Evolutionary conservation across 2,797 vertebrate species (phyloP).

Genomic region (Lophotriccus pileatus): DNA sequence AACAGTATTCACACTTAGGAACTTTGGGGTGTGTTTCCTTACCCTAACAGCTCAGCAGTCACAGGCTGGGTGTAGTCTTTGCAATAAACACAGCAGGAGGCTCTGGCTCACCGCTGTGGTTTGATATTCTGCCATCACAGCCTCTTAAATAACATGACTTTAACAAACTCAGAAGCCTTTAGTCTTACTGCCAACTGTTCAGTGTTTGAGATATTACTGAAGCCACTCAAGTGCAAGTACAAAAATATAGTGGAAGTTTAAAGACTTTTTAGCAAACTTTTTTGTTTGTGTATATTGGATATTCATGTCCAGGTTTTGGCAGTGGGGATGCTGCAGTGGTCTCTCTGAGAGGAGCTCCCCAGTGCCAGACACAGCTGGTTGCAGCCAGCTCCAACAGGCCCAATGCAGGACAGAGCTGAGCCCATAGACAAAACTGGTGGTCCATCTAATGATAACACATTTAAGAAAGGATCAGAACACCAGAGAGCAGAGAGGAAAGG

Average conservation of each 20-base stretch:
- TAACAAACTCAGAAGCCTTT: neutral
- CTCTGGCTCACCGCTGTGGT: neutral
- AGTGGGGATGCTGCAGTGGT: neutral
- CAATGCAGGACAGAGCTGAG: neutral
- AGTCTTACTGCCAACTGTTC: neutral
- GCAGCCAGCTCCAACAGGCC: neutral
- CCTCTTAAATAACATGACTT: neutral
- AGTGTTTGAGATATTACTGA: neutral
- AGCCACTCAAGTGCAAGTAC: neutral
- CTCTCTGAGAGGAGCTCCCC: neutral
- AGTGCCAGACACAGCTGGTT: neutral
- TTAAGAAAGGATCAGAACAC: neutral
- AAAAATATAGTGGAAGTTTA: neutral
- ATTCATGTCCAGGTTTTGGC: neutral
- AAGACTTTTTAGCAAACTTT: neutral
- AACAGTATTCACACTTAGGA: rapidly evolving
- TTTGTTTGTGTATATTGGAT: neutral
- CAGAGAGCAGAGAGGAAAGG: neutral
- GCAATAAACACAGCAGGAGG: neutral
- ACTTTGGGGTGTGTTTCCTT: rapidly evolving
- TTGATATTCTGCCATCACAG: neutral
- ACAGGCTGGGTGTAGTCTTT: neutral
- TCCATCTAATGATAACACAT: neutral
- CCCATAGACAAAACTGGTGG: neutral
- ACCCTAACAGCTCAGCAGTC: neutral